Percentiles rank a stretch among this genome's conserved stretches.
Conservation (phyloP, 2,888 invertebrate species). For the Podabrus alpinus region DNA sequence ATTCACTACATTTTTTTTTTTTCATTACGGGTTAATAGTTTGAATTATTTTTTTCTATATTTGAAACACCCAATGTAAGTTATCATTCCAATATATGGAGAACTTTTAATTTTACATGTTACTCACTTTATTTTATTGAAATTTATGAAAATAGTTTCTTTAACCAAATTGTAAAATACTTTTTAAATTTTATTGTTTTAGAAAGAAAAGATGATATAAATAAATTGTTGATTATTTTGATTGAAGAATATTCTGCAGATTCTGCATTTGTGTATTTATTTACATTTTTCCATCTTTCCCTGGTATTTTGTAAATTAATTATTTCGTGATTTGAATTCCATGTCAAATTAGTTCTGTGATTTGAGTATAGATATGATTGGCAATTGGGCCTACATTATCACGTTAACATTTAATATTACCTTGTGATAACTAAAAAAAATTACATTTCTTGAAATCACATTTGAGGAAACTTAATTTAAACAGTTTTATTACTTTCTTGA, state of each 20-base stretch:
- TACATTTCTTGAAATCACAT: no score
- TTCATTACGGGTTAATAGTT: not conserved
- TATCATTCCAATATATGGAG: not conserved
- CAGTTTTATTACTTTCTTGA: not conserved
- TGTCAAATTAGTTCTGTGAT: no score
- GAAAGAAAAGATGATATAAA: not conserved
- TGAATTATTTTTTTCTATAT: not conserved
- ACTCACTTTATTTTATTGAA: not conserved
- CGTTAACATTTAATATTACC: no score
- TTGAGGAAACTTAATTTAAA: no score
- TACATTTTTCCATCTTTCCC: no score
- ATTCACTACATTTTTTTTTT: not conserved
- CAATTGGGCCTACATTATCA: no score
- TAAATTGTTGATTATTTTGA: not conserved
- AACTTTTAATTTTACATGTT: not conserved
- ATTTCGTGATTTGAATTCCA: no score
- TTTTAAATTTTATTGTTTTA: not conserved
- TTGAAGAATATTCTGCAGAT: not conserved
- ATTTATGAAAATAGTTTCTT: not conserved
- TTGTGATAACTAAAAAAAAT: no score
- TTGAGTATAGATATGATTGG: no score
- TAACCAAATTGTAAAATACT: not conserved
- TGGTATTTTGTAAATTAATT: no score
- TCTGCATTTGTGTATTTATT: no score
- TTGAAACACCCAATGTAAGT: not conserved